A percentile compares a stretch with the other conserved stretches of the same genome.
Conservation (phyloP, 2,113 vertebrate species). For the Lontra canadensis region DNA sequence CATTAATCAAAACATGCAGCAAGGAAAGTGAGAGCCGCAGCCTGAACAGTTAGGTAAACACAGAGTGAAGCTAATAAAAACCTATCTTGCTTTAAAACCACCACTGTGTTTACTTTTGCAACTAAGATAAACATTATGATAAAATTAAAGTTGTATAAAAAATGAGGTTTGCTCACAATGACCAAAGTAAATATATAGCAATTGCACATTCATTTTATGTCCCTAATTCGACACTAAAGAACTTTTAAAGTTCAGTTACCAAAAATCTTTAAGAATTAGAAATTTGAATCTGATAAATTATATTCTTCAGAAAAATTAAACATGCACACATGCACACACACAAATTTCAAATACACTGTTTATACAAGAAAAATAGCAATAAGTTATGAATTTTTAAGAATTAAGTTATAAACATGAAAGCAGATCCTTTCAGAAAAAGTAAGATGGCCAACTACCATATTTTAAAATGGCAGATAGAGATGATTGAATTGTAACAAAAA, state of each 20-base stretch:
- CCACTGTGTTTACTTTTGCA: slow-evolving; percentile 70
- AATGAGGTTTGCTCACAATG: slow-evolving; percentile 67
- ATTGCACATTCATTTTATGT: slow-evolving; percentile 27
- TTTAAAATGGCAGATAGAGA: background rate
- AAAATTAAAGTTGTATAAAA: slow-evolving; percentile 74
- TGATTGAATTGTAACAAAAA: background rate
- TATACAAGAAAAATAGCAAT: background rate
- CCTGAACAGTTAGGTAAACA: slow-evolving; percentile 64
- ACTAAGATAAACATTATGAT: slow-evolving; percentile 78
- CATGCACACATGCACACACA: background rate
- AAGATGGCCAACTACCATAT: background rate
- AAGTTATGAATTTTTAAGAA: background rate
- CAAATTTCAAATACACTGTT: slow-evolving; percentile 30
- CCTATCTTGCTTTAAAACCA: slow-evolving; percentile 62
- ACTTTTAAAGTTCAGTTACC: slow-evolving; percentile 54
- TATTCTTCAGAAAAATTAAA: slow-evolving; percentile 17
- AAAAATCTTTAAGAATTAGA: slow-evolving; percentile 41
- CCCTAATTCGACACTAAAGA: slow-evolving; percentile 47
- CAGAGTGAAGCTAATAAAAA: slow-evolving; percentile 69
- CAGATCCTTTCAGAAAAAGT: background rate
- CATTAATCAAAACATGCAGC: slow-evolving; percentile 62
- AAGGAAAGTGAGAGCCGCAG: background rate
- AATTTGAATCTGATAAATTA: slow-evolving; percentile 11
- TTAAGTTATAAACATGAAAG: slow-evolving; percentile 38
- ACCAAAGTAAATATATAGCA: slow-evolving; percentile 67